Evolutionary conservation across 2,888 invertebrate species (phyloP).

Genomic region (Neoaliturus tenellus): DNA sequence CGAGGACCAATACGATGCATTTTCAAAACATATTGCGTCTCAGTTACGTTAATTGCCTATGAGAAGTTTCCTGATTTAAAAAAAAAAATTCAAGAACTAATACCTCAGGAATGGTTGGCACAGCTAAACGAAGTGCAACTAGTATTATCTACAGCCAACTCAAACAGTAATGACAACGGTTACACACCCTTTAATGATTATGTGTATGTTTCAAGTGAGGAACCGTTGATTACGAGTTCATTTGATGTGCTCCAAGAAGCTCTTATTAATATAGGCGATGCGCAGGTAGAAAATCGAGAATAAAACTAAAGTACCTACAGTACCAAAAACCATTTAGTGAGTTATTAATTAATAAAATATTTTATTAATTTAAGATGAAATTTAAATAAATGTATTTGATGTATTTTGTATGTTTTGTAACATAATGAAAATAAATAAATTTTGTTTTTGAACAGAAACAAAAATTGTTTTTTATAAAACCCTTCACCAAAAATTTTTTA

Average conservation of each 20-base stretch:
- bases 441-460: too few relatives aligned
- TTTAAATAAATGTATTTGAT: too few relatives aligned
- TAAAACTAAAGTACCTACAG: too few relatives aligned
- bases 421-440: too few relatives aligned
- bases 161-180: background rate
- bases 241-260: background rate
- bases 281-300: background rate
- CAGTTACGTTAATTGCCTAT: conserved; percentile 15
- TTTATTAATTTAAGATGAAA: too few relatives aligned
- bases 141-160: background rate
- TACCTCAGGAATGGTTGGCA: background rate
- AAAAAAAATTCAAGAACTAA: conserved; percentile 1
- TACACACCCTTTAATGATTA: background rate
- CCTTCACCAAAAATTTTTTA: too few relatives aligned
- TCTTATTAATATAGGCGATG: background rate
- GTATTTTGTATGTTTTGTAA: too few relatives aligned
- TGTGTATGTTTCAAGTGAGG: background rate
- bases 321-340: too few relatives aligned
- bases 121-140: background rate
- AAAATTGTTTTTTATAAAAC: too few relatives aligned
- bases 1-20: conserved; percentile 7
- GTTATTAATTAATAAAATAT: too few relatives aligned
- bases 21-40: conserved; percentile 8
- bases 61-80: background rate
- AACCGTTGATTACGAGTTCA: background rate